Evolutionary conservation across 2,888 invertebrate genomes (phyloP), one percentile per base, ranked within the genome.

Genomic region (Xanthia togata): DNA sequence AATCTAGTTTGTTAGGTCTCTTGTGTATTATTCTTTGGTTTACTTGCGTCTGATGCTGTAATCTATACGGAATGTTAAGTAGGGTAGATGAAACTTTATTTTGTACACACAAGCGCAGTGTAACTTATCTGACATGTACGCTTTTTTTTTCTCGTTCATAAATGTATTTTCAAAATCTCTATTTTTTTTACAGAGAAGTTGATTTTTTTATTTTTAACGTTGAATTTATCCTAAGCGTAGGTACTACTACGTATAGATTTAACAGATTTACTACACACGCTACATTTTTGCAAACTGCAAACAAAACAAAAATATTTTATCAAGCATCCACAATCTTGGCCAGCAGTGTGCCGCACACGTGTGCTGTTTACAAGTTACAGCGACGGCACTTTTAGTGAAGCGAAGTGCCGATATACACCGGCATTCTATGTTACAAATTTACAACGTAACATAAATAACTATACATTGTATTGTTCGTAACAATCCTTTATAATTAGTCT

Each of bases 1-100:
- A 73, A 83, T 85, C 85, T 85, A 85, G 85, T 85, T 81, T 76
- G 71, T 84, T 84, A 83, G 82, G 69, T 81, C 59, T 72, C 57
- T 65, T 76, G 82, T 81, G 60, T 72, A 73, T 83, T 77, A 82
- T 77, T 85, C 71, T 74, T 81, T 71, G n/a, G 57, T 62, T 80
- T 59, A 41, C 47, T 76, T 71, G 38, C 31, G 31, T 73, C 63
- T 71, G 57, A 70, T 59, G 53, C 31, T 74, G 55, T 69, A 69
- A 71, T 70, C 60, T 73, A 60, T 62, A 65, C n/a, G 60, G 57
- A 67, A 83, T 83, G 35, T 70, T 60, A 73, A 83, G 60, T 79
- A 44, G 44, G 41, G 6, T 14, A 12, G 2, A 53, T 35, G 23
- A 26, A 57, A 65, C 17, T 64, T 73, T 72, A 5, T 57, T 70